phyloP scores from a whole-genome alignment of 2,113 vertebrate genomes.

The Oophaga pumilio region DNA sequence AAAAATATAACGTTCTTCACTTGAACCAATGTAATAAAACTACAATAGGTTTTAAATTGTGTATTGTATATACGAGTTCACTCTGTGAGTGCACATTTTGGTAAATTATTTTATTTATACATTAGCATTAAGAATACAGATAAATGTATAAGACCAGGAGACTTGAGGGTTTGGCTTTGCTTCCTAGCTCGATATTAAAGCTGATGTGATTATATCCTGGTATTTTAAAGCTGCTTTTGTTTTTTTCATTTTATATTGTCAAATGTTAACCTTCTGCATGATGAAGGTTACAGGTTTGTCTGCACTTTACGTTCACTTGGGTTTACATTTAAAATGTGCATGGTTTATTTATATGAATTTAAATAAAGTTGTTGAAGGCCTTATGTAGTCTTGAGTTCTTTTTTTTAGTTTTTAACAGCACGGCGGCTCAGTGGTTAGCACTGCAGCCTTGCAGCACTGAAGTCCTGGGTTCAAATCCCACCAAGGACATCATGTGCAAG shows the following conservation, averaged over 20 bases:
- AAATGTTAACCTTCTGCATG: constrained; percentile 90
- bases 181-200: constrained; percentile 83
- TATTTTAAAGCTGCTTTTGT: constrained; percentile 82
- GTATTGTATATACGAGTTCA: constrained; percentile 99
- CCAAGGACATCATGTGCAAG: no score
- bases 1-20: constrained; percentile 81
- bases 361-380: constrained; percentile 99
- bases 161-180: constrained; percentile 79
- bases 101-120: constrained; percentile 99
- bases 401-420: neutral
- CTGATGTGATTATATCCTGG: constrained; percentile 81
- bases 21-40: constrained; percentile 81
- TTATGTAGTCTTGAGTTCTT: constrained; percentile 64
- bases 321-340: constrained; percentile 99
- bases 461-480: no score
- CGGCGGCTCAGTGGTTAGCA: no score
- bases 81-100: constrained; percentile 99
- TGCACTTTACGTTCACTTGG: constrained; percentile 98
- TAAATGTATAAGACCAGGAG: constrained; percentile 90
- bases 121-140: constrained; percentile 88
- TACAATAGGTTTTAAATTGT: constrained; percentile 94
- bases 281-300: constrained; percentile 91
- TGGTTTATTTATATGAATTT: constrained; percentile 99
- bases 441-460: no score
- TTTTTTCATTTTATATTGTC: constrained; percentile 76